Conservation (phyloP, 1,140 invertebrate genomes). For the Penaeus chinensis region DNA sequence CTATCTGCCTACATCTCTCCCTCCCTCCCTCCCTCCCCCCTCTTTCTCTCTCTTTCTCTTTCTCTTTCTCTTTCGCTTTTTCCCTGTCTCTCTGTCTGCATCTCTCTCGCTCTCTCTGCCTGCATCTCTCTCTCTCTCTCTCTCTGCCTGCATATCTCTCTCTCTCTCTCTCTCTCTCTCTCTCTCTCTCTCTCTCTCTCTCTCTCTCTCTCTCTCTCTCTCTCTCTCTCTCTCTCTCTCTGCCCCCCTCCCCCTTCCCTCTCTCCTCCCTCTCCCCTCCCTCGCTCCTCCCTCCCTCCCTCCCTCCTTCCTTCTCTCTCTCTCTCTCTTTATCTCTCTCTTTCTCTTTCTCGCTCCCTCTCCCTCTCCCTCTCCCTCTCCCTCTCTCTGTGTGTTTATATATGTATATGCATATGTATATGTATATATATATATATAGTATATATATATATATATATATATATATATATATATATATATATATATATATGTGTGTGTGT, state of each 20-base stretch:
- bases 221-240: background rate
- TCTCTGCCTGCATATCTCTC: background rate
- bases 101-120: too few relatives aligned
- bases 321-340: background rate
- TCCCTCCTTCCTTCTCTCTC: background rate
- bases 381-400: background rate
- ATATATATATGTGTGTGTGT: too few relatives aligned
- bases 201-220: background rate
- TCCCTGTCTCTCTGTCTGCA: too few relatives aligned
- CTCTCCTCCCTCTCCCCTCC: background rate
- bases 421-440: too few relatives aligned
- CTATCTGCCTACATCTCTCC: background rate
- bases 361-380: background rate
- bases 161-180: background rate
- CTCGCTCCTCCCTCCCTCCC: background rate
- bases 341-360: background rate
- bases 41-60: background rate
- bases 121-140: background rate
- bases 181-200: slow-evolving; percentile 9
- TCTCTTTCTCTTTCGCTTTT: too few relatives aligned
- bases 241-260: background rate
- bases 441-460: too few relatives aligned
- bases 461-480: too few relatives aligned
- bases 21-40: too few relatives aligned
- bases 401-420: too few relatives aligned